phyloP scores from a whole-genome alignment of 1,140 invertebrate species.

The Branchinecta lindahli region DNA sequence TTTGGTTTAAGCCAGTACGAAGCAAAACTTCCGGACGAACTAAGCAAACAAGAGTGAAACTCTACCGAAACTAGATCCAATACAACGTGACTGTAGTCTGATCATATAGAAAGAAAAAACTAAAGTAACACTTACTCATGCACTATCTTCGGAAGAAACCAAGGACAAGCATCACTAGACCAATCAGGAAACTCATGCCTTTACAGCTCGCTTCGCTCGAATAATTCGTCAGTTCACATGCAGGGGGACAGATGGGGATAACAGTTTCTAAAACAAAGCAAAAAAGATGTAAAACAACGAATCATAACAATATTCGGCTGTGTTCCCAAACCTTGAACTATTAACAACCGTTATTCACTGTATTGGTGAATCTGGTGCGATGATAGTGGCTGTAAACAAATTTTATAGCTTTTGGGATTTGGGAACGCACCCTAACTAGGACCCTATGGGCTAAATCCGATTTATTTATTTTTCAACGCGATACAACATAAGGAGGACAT shows the following conservation, averaged over 20 bases:
- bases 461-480: too few relatives aligned
- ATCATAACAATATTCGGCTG: background rate
- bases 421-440: background rate
- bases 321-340: background rate
- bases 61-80: background rate
- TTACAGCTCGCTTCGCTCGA: background rate
- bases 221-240: conserved; percentile 49
- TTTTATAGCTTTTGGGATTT: background rate
- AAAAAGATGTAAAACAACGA: conserved; percentile 21
- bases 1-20: background rate
- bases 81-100: background rate
- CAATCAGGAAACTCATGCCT: background rate
- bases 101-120: background rate
- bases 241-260: conserved; percentile 79
- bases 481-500: too few relatives aligned
- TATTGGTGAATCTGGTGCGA: conserved; percentile 6
- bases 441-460: background rate
- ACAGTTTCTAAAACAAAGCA: conserved; percentile 53
- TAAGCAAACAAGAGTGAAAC: too few relatives aligned
- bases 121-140: background rate
- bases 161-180: background rate
- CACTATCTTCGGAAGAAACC: background rate
- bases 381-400: background rate
- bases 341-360: background rate
- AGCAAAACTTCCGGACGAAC: background rate